Evolutionary conservation across 2,797 vertebrate species (phyloP).

Genomic region (Pygocentrus nattereri): DNA sequence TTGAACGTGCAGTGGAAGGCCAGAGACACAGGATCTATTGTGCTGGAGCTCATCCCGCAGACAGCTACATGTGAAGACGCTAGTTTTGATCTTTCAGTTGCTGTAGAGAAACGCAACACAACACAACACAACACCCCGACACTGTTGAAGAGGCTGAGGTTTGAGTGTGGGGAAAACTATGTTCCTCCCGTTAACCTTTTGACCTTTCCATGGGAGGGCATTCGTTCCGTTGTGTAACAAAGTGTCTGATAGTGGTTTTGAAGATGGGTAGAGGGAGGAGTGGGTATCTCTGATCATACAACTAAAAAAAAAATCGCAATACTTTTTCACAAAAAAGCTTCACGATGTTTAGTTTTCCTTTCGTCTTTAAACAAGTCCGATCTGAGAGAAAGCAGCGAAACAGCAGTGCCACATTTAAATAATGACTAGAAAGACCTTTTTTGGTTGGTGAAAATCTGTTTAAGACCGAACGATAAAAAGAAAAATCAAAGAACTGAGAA

Average conservation of each 20-base stretch:
- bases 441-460: too few species aligned
- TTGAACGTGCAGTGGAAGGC: constrained; percentile 11
- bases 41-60: not conserved
- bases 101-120: not conserved
- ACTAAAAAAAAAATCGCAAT: too few species aligned
- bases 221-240: not conserved
- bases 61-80: constrained; percentile 17
- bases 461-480: too few species aligned
- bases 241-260: not conserved
- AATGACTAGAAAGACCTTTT: too few species aligned
- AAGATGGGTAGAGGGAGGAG: not conserved
- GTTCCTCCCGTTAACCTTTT: not conserved
- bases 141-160: constrained; percentile 9
- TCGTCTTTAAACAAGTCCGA: too few species aligned
- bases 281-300: not conserved
- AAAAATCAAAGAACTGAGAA: too few species aligned
- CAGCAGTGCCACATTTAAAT: too few species aligned
- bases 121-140: not conserved
- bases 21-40: constrained; percentile 41
- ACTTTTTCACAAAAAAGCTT: too few species aligned
- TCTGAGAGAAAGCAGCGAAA: too few species aligned
- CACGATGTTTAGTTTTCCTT: too few species aligned
- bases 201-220: constrained; percentile 2
- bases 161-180: not conserved
- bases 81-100: constrained; percentile 5